phyloP scores from a whole-genome alignment of 2,888 invertebrate genomes.

The Mesochorus sp. region DNA sequence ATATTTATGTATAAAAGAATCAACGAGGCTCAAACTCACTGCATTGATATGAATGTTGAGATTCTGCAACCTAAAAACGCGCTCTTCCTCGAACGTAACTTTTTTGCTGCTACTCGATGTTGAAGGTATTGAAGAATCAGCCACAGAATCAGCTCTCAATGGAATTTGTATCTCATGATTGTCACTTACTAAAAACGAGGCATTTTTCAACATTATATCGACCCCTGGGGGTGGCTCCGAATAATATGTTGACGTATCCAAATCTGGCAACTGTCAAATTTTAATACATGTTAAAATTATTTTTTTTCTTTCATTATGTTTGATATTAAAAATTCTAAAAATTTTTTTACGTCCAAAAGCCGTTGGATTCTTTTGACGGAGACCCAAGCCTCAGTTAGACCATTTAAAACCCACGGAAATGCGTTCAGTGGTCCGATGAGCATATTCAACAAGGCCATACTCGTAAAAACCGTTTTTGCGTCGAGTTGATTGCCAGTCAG shows the following conservation, averaged over 20 bases:
- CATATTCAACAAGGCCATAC: constrained; percentile 97
- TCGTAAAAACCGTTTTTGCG: constrained; percentile 96
- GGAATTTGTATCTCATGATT: constrained; percentile 34
- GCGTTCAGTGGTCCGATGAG: constrained; percentile 97
- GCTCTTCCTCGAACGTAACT: constrained; percentile 71
- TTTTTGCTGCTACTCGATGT: constrained; percentile 63
- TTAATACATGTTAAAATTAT: not conserved
- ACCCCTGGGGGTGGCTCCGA: constrained; percentile 70
- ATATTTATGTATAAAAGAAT: not conserved
- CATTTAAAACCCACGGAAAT: constrained; percentile 99
- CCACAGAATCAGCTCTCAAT: constrained; percentile 37
- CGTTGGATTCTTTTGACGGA: constrained; percentile 94
- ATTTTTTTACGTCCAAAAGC: constrained; percentile 87
- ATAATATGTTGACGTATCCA: constrained; percentile 87
- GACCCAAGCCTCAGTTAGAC: constrained; percentile 97
- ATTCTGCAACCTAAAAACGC: constrained; percentile 78
- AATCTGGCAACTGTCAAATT: constrained; percentile 84
- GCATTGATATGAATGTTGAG: constrained; percentile 81
- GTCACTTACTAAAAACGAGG: constrained; percentile 67
- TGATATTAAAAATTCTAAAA: not conserved
- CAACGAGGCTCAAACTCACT: constrained; percentile 74
- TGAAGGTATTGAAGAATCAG: constrained; percentile 61
- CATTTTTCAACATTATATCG: constrained; percentile 73
- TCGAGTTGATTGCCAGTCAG: constrained; percentile 90
- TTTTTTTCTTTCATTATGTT: not conserved